Conservation (phyloP, 2,888 invertebrate species). For the Perdita meconis region DNA sequence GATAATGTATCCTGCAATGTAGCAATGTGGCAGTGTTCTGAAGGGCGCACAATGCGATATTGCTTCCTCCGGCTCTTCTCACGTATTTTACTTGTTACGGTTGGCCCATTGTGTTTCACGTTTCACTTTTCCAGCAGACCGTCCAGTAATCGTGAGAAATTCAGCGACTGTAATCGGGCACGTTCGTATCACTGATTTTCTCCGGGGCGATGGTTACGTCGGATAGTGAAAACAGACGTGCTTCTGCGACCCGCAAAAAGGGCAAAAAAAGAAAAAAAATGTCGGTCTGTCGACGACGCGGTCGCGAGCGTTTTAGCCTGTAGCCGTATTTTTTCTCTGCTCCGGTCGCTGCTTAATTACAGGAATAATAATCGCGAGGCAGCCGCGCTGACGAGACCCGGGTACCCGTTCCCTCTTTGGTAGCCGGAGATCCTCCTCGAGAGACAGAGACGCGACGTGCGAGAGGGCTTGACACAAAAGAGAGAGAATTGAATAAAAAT, state of each 20-base stretch:
- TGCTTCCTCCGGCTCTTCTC: constrained; percentile 51
- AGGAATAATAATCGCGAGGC: constrained; percentile 67
- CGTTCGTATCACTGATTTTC: constrained; percentile 52
- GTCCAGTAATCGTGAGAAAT: constrained; percentile 70
- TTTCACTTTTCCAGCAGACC: constrained; percentile 55
- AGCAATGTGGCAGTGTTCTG: too few species aligned
- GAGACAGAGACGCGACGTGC: constrained; percentile 19
- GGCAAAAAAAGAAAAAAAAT: constrained; percentile 25
- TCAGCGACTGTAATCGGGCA: constrained; percentile 37
- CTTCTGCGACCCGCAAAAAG: constrained; percentile 36
- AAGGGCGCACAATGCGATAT: constrained; percentile 32
- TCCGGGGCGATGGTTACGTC: constrained; percentile 60
- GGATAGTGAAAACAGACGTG: constrained; percentile 65
- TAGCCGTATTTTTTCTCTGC: constrained; percentile 34
- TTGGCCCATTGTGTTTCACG: constrained; percentile 60
- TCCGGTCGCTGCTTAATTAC: constrained; percentile 65
- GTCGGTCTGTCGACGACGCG: constrained; percentile 23
- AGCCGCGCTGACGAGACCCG: constrained; percentile 51
- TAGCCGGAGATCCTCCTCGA: constrained; percentile 33
- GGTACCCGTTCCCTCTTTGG: constrained; percentile 4
- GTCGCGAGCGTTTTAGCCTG: constrained; percentile 21
- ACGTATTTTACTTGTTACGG: constrained; percentile 52
- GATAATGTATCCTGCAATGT: too few species aligned
- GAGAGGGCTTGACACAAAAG: constrained; percentile 65
- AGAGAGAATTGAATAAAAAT: constrained; percentile 77